phyloP scores from a whole-genome alignment of 1,140 invertebrate species.

The Drosophila subpulchrella region DNA sequence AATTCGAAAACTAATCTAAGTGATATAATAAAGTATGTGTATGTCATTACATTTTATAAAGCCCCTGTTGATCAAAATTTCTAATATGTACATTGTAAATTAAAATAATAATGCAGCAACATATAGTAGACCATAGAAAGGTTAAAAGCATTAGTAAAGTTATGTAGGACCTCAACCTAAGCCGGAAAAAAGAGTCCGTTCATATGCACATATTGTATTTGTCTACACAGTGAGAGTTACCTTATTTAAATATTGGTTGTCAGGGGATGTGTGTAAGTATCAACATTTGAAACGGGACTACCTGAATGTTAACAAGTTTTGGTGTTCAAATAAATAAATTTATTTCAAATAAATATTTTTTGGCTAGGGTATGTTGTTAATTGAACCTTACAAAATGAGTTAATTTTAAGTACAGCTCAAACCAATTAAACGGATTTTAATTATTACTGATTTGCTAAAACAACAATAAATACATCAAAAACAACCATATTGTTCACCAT shows the following conservation, averaged over 20 bases:
- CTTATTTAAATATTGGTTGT: not conserved
- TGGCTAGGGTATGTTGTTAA: not conserved
- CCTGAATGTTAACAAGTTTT: not conserved
- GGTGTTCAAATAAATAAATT: not conserved
- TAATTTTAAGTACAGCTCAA: not conserved
- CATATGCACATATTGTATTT: not conserved
- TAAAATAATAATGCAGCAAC: conserved; percentile 2
- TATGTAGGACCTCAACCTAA: not conserved
- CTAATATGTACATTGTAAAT: conserved; percentile 4
- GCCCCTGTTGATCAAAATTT: conserved; percentile 5
- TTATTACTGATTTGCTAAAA: not conserved
- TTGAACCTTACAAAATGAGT: not conserved
- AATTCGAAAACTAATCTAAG: conserved; percentile 18
- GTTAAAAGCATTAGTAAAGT: not conserved
- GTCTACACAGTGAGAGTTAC: not conserved
- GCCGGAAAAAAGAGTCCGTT: not conserved
- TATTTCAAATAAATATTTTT: not conserved
- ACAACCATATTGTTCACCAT: conserved; percentile 1
- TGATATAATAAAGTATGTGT: conserved; percentile 6
- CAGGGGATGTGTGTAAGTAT: not conserved
- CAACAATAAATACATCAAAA: conserved; percentile 9
- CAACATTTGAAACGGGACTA: not conserved
- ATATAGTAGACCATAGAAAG: not conserved
- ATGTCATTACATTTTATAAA: conserved; percentile 4
- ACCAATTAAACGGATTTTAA: not conserved